phyloP scores from a whole-genome alignment of 2,113 vertebrate genomes.

The Gymnobelideus leadbeateri region DNA sequence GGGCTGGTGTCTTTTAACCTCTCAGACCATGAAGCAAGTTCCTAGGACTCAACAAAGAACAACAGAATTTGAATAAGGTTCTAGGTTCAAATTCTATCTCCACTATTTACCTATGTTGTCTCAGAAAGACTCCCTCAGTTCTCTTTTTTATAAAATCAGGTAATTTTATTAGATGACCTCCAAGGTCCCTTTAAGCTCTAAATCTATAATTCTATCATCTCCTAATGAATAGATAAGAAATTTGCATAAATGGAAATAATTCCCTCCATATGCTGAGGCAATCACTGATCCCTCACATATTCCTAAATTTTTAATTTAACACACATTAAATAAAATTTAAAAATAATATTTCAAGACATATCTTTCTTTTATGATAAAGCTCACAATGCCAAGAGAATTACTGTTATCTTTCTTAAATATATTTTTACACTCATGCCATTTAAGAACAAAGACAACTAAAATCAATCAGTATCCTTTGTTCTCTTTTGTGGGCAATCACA shows the following conservation, averaged over 20 bases:
- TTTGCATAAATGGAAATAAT: background rate
- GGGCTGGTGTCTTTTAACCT: background rate
- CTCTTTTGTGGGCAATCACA: background rate
- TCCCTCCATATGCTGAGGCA: background rate
- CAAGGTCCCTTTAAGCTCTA: background rate
- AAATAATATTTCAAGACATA: background rate
- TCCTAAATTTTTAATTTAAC: background rate
- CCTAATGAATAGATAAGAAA: background rate
- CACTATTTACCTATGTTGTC: background rate
- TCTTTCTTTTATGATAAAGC: background rate
- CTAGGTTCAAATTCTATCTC: background rate
- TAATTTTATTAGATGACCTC: background rate
- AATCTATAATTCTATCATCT: background rate
- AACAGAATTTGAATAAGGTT: background rate
- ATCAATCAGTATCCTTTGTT: slow-evolving; percentile 1
- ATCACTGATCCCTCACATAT: background rate
- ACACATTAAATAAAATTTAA: background rate
- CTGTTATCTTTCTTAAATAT: background rate
- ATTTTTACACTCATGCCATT: background rate
- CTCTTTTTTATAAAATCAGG: background rate
- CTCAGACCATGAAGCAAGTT: no score
- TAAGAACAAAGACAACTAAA: slow-evolving; percentile 7
- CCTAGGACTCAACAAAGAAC: background rate
- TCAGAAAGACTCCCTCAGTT: background rate
- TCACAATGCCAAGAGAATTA: background rate